Percentiles rank a stretch among this genome's conserved stretches.
phyloP scores from a whole-genome alignment of 2,888 invertebrate species.

The Thysanoteuthis rhombus region DNA sequence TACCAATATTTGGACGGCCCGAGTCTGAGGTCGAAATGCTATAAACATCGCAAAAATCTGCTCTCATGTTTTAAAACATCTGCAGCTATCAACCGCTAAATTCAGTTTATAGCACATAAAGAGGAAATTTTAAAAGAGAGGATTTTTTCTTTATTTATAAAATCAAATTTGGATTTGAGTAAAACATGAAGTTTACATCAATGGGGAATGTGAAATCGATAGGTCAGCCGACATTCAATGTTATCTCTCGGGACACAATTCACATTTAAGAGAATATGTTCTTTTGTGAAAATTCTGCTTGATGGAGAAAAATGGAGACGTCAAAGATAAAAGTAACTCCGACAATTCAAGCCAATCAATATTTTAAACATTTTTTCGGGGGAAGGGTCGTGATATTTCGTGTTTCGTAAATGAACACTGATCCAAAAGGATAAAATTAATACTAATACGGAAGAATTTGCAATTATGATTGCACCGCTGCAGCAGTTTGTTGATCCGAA shows the following conservation, averaged over 20 bases:
- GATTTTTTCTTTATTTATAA: neutral
- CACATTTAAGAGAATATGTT: too few species aligned
- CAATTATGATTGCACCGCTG: too few species aligned
- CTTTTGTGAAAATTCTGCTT: too few species aligned
- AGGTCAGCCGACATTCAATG: neutral
- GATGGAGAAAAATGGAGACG: too few species aligned
- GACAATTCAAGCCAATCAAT: too few species aligned
- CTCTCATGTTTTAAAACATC: neutral
- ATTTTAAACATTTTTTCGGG: too few species aligned
- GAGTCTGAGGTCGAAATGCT: neutral
- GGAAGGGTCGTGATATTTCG: too few species aligned
- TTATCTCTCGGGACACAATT: neutral
- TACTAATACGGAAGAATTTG: too few species aligned
- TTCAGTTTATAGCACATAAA: constrained; percentile 12
- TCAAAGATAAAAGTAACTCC: too few species aligned
- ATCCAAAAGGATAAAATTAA: too few species aligned
- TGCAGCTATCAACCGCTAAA: neutral
- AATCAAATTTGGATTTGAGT: neutral
- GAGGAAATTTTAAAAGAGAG: neutral
- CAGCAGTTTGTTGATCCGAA: too few species aligned
- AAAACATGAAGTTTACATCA: neutral
- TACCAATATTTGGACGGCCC: neutral
- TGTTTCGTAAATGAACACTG: too few species aligned
- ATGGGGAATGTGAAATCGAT: neutral
- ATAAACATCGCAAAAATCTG: neutral